A percentile compares a stretch with the other conserved stretches of the same genome.
phyloP scores from a whole-genome alignment of 1,140 invertebrate species.

The Tribolium madens region DNA sequence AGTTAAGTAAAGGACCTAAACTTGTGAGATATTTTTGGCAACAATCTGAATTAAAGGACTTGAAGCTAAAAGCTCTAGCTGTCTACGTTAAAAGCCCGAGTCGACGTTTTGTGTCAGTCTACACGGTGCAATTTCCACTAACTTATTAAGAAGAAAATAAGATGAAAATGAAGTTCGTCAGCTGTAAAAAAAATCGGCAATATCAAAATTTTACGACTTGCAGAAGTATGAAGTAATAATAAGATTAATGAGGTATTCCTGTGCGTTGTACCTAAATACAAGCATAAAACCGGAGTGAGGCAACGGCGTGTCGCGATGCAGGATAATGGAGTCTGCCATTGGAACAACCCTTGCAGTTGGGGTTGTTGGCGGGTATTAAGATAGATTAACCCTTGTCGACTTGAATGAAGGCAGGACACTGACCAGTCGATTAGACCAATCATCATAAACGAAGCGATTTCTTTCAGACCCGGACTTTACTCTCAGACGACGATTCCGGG shows the following conservation, averaged over 20 bases:
- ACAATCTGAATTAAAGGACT: slow-evolving; percentile 42
- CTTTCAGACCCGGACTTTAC: background rate
- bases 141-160: slow-evolving; percentile 37
- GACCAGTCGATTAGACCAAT: slow-evolving; percentile 43
- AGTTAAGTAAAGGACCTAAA: slow-evolving; percentile 5
- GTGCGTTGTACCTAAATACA: too few species aligned
- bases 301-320: slow-evolving; percentile 23
- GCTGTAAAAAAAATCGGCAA: slow-evolving; percentile 18
- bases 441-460: slow-evolving; percentile 17
- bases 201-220: background rate
- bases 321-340: slow-evolving; percentile 43
- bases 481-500: background rate
- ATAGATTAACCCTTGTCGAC: slow-evolving; percentile 45
- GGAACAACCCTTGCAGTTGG: slow-evolving; percentile 18
- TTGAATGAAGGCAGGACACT: slow-evolving; percentile 35
- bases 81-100: slow-evolving; percentile 34
- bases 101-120: slow-evolving; percentile 34
- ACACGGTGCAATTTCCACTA: slow-evolving; percentile 39
- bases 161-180: slow-evolving; percentile 33
- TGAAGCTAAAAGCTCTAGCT: slow-evolving; percentile 39
- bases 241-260: slow-evolving; percentile 39
- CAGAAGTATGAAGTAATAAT: slow-evolving; percentile 28
- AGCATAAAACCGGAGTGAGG: slow-evolving; percentile 17
- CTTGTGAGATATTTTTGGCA: slow-evolving; percentile 36
- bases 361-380: slow-evolving; percentile 46